Conservation (phyloP, 2,888 invertebrate species). For the Biston stratarius region DNA sequence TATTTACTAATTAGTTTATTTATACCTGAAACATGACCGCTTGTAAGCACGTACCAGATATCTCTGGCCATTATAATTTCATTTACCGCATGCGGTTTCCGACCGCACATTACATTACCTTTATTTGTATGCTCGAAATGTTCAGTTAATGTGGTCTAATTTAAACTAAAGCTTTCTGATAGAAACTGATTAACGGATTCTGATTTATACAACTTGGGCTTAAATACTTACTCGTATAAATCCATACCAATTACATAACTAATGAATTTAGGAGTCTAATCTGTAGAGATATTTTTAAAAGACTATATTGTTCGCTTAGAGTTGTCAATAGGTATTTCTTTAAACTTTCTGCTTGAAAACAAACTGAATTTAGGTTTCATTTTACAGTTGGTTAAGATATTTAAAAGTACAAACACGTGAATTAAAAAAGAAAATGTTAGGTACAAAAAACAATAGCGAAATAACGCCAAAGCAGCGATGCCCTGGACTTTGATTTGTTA, state of each 20-base stretch:
- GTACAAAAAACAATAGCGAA: too few species aligned
- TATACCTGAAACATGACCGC: conserved; percentile 1
- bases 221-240: neutral
- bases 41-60: conserved; percentile 17
- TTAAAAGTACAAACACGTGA: too few species aligned
- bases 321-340: too few species aligned
- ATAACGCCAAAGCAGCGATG: too few species aligned
- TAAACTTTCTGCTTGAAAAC: too few species aligned
- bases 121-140: conserved; percentile 16
- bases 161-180: conserved; percentile 19
- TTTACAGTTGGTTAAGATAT: too few species aligned
- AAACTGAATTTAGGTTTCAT: too few species aligned
- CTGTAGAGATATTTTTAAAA: neutral
- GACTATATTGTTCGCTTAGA: neutral
- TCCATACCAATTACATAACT: neutral
- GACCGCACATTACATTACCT: conserved; percentile 26
- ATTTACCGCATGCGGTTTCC: conserved; percentile 24
- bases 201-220: neutral
- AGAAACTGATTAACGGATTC: conserved; percentile 1
- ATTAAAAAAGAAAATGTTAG: too few species aligned
- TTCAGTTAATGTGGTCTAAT: conserved; percentile 18
- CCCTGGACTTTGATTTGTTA: too few species aligned
- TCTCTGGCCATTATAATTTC: conserved; percentile 25
- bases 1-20: conserved; percentile 1
- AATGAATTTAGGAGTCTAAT: neutral